Base-by-base conservation (phyloP, 1,140 invertebrate species). In the Condylostylus longicornis region DNA sequence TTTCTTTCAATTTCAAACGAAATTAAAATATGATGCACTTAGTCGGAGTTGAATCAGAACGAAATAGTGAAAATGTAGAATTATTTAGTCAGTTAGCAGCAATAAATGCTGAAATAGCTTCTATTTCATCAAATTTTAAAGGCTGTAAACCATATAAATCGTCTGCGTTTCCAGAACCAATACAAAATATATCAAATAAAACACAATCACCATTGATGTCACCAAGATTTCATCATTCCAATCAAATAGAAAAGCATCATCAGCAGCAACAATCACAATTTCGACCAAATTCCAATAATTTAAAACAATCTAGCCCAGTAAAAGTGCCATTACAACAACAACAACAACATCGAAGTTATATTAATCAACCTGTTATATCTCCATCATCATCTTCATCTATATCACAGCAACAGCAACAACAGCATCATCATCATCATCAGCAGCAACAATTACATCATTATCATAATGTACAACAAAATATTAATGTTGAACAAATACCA, bases 71-170 rank as follows among this genome's bases (percentile, higher is more conserved):
- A 27, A 13, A 13, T 27, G 25, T 27, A n/a, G 33, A 34, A 9
- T n/a, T 34, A 13, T 19, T 7, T 15, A 34, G 33, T 34, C 33
- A 34, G 21, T 13, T 34, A 18, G 33, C 33, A 14, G 33, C 33
- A 9, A 12, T 34, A 12, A 19, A 15, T 4, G 33, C 15, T 29
- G 27, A 37, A 20, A 31, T 31, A 20, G 18, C 25, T 12, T 25
- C 36, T 8, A 28, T 15, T 7, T 13, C 9, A 28, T 22, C 35
- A n/a, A 37, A 37, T 19, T 37, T 28, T 27, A 37, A 37, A 22
- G 36, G 27, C 6, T 30, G 36, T 14, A 8, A 7, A 8, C 36
- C 36, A 20, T 37, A 30, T 13, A 37, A 35, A 25, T 33, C 32
- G 8, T 6, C 32, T 7, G 6, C 15, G 14, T 33, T 15, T 20